phyloP scores from a whole-genome alignment of 2,888 invertebrate species.

The Campoletis raptor region DNA sequence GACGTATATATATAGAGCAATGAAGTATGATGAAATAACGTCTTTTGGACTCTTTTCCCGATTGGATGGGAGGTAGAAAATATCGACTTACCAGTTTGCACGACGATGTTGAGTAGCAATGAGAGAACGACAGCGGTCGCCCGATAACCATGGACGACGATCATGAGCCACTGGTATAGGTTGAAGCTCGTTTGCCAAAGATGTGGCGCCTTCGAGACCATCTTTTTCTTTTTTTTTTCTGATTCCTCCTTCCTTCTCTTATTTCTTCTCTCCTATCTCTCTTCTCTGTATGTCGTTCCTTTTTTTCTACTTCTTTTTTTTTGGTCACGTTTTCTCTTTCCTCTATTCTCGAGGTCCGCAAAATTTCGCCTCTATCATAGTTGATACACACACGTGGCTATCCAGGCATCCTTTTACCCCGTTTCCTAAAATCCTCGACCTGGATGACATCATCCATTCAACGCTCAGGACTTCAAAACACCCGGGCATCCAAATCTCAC shows the following conservation, averaged over 20 bases:
- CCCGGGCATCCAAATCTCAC: slow-evolving; percentile 14
- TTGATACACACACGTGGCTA: slow-evolving; percentile 20
- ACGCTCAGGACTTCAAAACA: slow-evolving; percentile 36
- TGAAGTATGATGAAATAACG: slow-evolving; percentile 19
- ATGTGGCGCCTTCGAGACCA: slow-evolving; percentile 81
- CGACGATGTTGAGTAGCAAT: slow-evolving; percentile 81
- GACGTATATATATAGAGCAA: slow-evolving; percentile 19
- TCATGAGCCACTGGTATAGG: slow-evolving; percentile 70
- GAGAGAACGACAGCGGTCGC: slow-evolving; percentile 80
- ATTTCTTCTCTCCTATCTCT: background rate
- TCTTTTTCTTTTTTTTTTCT: slow-evolving; percentile 72
- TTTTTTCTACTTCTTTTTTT: slow-evolving; percentile 15
- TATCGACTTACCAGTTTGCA: slow-evolving; percentile 81
- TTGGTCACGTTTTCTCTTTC: slow-evolving; percentile 20
- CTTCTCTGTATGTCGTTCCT: background rate
- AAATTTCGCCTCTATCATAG: slow-evolving; percentile 32
- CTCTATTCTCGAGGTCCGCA: slow-evolving; percentile 9
- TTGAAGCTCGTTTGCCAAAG: slow-evolving; percentile 81
- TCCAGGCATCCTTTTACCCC: slow-evolving; percentile 51
- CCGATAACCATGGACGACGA: slow-evolving; percentile 75
- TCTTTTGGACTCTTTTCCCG: slow-evolving; percentile 47
- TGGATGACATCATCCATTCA: slow-evolving; percentile 60
- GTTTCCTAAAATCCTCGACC: slow-evolving; percentile 46
- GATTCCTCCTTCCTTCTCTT: slow-evolving; percentile 14
- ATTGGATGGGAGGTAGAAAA: slow-evolving; percentile 58